A percentile compares a stretch with the other conserved stretches of the same genome.
These are phyloP conservation scores for Stenurella melanura DNA, from an alignment of 2,888 invertebrate genomes.

Conservation along the genomic window DNA sequence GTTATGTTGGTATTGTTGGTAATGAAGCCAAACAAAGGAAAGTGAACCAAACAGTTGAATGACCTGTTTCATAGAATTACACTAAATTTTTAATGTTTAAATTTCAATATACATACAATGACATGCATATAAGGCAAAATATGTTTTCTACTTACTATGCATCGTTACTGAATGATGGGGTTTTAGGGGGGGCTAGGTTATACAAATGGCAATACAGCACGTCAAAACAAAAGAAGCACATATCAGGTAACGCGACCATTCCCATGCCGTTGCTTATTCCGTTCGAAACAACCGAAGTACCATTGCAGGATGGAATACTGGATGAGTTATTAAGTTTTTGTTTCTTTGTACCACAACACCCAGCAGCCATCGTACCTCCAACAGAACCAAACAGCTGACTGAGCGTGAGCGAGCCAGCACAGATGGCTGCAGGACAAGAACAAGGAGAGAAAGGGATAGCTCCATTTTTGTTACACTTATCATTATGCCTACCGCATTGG, in stretches of 20 bases:
- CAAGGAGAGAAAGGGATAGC: conserved; percentile 18
- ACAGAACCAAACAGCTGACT: conserved; percentile 43
- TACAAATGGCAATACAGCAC: conserved; percentile 96
- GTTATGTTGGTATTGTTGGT: conserved; percentile 30
- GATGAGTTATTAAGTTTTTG: conserved; percentile 87
- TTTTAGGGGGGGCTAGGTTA: conserved; percentile 92
- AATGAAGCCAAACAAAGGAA: conserved; percentile 58
- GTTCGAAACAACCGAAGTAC: conserved; percentile 70
- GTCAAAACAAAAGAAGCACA: conserved; percentile 99
- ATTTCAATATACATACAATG: conserved; percentile 9
- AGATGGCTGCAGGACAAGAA: conserved; percentile 37
- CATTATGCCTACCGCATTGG: conserved; percentile 29
- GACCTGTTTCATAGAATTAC: conserved; percentile 58
- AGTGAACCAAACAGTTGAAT: conserved; percentile 63
- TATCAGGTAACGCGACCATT: conserved; percentile 90
- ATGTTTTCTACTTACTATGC: conserved; percentile 87
- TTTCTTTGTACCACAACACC: conserved; percentile 94
- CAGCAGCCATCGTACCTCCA: conserved; percentile 82
- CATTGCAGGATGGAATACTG: conserved; percentile 69
- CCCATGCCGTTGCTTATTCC: conserved; percentile 71
- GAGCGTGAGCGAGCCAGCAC: conserved; percentile 21
- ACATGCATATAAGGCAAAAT: conserved; percentile 4
- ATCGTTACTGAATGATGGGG: conserved; percentile 95
- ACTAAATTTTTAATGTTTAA: conserved; percentile 10
- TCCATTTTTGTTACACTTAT: conserved; percentile 31